These are phyloP conservation scores for Cremastinae sp. DNA, from an alignment of 2,888 invertebrate genomes.

Conservation along the genomic window DNA sequence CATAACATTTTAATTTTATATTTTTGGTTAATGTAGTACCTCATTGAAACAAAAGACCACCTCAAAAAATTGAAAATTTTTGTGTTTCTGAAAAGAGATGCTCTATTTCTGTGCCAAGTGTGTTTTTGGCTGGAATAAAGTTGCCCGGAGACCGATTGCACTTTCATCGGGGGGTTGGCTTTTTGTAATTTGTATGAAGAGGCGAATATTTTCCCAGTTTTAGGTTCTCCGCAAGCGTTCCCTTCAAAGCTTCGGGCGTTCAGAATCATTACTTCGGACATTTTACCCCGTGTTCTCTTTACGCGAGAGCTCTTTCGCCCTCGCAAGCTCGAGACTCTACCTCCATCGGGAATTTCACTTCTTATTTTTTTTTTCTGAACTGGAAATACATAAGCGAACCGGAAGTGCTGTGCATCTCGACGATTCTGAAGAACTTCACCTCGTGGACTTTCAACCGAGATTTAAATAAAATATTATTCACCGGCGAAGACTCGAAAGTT, in stretches of 20 bases:
- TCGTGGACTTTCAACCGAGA: slow-evolving; percentile 44
- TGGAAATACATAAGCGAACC: too few species aligned
- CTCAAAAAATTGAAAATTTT: too few species aligned
- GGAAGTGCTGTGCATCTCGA: too few species aligned
- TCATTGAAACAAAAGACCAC: too few species aligned
- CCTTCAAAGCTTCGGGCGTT: too few species aligned
- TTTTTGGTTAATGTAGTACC: too few species aligned
- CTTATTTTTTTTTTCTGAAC: too few species aligned
- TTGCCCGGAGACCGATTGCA: too few species aligned
- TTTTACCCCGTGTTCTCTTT: slow-evolving; percentile 2
- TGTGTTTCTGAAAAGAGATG: neutral
- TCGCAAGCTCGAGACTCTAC: neutral
- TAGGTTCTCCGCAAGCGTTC: neutral
- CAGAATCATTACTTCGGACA: neutral
- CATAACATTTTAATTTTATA: too few species aligned
- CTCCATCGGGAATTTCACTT: neutral
- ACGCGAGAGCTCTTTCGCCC: neutral
- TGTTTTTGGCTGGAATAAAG: too few species aligned
- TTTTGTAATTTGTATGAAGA: neutral
- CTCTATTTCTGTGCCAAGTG: neutral
- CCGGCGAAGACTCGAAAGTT: slow-evolving; percentile 8
- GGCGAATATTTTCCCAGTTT: too few species aligned
- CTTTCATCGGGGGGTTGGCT: neutral
- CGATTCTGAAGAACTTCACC: slow-evolving; percentile 7
- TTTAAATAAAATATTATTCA: slow-evolving; percentile 57